Evolutionary conservation across 37 sponge, comb jelly and placozoan genomes (phyloP), one percentile per base, ranked within the genome.

Genomic region (Crambe crambe): DNA sequence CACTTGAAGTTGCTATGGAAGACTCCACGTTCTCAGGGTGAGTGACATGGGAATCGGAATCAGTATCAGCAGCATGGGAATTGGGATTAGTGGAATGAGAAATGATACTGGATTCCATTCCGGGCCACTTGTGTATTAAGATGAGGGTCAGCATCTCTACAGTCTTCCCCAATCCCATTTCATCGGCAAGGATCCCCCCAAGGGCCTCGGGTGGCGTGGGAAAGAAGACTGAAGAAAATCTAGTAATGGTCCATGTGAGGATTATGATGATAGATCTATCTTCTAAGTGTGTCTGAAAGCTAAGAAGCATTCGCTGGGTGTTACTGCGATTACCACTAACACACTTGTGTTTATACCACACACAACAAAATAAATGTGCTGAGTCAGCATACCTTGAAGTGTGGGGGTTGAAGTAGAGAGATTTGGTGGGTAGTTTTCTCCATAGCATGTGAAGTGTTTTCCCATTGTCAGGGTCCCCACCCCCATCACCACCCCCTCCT

Each of bases 91-190:
- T 29, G n/a, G 73, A 43, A 43, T 23, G n/a, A 56, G 74, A 71
- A 21, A 2, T 39, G 18, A 1, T 15, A 21, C 26, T 2, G 25
- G 43, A 15, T 2, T 69, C 70, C 29, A 25, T 27, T n/a, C 88
- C 81, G 29, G 72, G n/a, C 83, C 83, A 82, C 44, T 20, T 68
- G 71, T 91, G 83, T 26, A 73, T 41, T 56, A 91, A 41, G 38
- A 91, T 83, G 54, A 98, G 86, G 0, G 99, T 92, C 41, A 98
- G 75, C 3, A 95, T 77, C 58, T 98, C 91, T 29, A 98, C 90
- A 0, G 99, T 98, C 82, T 98, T 98, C n/a, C 99, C 99, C 18
- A 98, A 77, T 9, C 99, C 99, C 98, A 97, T 97, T 85, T 97
- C 98, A 62, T 97, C 98, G 26, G 98, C 98, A 26, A 97, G 84